Base-by-base conservation (phyloP, 1,140 invertebrate species). In the Drosophila melanogaster region DNA sequence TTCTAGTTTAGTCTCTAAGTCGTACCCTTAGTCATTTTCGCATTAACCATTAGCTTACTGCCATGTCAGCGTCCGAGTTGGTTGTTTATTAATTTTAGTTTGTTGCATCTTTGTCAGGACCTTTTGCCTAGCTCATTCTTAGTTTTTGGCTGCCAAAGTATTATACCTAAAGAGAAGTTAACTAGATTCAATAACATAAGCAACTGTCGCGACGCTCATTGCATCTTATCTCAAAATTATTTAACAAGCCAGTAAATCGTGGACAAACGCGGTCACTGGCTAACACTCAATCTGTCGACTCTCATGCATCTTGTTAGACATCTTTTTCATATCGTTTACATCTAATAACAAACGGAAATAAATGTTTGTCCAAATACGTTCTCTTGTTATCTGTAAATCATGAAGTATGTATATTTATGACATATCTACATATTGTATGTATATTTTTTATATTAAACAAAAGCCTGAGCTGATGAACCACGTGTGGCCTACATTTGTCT, bases 371-470 rank as follows among this genome's bases (percentile, higher is more conserved):
- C 51, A 58, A 69, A 76, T 56, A 56, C 60, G 70, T 87, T 81
- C 79, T 86, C 78, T 78, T 74, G 64, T 84, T 58, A 79, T 79
- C 44, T 59, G 57, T 61, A 58, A 70, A 60, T 53, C 44, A 59
- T 55, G 38, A 81, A 78, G 59, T 79, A 87, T 77, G 61, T 79
- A 72, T 57, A 69, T 76, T 47, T 64, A 78, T 47, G 66, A 50
- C 50, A 70, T 69, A 69, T 56, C 50, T 73, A 37, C 55, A 81
- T 64, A 85, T 84, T 33, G 57, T 77, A 58, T 86, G 43, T 86
- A 78, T 87, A 77, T 79, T 86, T 86, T 81, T 86, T 86, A 55
- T 87, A 86, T 86, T 86, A 87, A 86, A 86, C 57, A 50, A 79
- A 81, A 76, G 73, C 64, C 57, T 81, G 46, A 78, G 46, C 37